These are phyloP conservation scores for Zygothrica quintamaculata DNA, from an alignment of 2,888 invertebrate species.

Conservation along the genomic window DNA sequence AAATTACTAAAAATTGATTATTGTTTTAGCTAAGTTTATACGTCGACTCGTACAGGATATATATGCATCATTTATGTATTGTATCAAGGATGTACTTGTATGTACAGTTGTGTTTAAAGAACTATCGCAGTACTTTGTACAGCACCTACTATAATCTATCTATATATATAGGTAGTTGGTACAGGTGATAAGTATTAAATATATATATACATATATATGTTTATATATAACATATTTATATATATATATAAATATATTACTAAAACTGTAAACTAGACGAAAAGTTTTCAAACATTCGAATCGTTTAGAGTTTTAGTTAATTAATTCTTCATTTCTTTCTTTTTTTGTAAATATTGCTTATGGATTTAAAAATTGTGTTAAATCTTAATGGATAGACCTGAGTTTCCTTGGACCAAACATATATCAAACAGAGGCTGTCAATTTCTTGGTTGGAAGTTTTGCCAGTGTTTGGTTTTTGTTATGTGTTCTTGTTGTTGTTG, in stretches of 20 bases:
- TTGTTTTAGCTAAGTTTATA: constrained; percentile 63
- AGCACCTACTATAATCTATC: constrained; percentile 57
- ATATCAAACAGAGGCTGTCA: constrained; percentile 13
- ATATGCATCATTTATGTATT: too few species aligned
- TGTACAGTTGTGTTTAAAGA: constrained; percentile 37
- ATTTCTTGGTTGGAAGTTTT: not conserved
- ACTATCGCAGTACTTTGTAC: constrained; percentile 77
- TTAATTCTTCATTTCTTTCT: not conserved
- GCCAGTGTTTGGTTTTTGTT: constrained; percentile 12
- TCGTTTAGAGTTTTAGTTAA: constrained; percentile 57
- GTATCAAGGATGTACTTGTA: constrained; percentile 39
- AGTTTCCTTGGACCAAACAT: constrained; percentile 61
- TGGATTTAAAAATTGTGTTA: constrained; percentile 37
- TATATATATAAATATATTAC: constrained; percentile 10
- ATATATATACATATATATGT: too few species aligned
- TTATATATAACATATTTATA: too few species aligned
- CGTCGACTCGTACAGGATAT: constrained; percentile 61
- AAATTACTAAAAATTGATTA: constrained; percentile 40
- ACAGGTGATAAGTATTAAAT: constrained; percentile 25
- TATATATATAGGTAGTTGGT: constrained; percentile 39
- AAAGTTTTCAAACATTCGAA: constrained; percentile 31
- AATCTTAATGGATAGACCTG: constrained; percentile 64
- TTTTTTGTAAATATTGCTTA: constrained; percentile 64
- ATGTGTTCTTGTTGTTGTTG: not conserved
- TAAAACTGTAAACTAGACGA: constrained; percentile 57